Evolutionary conservation across 1,140 invertebrate species (phyloP).

Genomic region (Drosophila suzukii): DNA sequence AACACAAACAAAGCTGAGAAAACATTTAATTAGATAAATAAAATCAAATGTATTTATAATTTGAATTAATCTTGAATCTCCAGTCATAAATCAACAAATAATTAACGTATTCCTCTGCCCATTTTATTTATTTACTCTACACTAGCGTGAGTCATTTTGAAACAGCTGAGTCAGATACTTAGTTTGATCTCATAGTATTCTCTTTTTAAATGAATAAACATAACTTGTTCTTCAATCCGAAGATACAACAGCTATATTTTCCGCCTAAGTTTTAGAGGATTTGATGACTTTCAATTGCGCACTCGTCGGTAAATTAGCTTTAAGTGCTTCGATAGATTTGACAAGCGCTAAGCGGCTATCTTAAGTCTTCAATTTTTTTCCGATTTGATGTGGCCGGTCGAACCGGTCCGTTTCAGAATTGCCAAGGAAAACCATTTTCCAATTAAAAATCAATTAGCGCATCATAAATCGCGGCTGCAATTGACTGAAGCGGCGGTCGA

Average conservation of each 20-base stretch:
- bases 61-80: not conserved
- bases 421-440: conserved; percentile 67
- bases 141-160: not conserved
- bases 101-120: not conserved
- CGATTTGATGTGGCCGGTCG: conserved; percentile 5
- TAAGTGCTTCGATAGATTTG: conserved; percentile 21
- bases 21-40: not conserved
- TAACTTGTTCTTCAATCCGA: not conserved
- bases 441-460: conserved; percentile 77
- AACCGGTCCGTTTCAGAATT: conserved; percentile 76
- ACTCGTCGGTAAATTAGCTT: conserved; percentile 19
- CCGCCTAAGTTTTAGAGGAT: not conserved
- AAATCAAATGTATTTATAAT: not conserved
- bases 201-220: not conserved
- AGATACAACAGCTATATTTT: not conserved
- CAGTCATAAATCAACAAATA: not conserved
- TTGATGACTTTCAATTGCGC: conserved; percentile 25
- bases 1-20: not conserved
- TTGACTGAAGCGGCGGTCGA: conserved; percentile 53
- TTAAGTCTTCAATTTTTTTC: conserved; percentile 8
- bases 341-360: conserved; percentile 44
- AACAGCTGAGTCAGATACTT: not conserved
- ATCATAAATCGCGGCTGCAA: conserved; percentile 61
- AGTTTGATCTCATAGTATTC: not conserved
- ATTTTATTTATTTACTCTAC: not conserved